phyloP scores from a whole-genome alignment of 1,140 invertebrate genomes.

The Tribolium madens region DNA sequence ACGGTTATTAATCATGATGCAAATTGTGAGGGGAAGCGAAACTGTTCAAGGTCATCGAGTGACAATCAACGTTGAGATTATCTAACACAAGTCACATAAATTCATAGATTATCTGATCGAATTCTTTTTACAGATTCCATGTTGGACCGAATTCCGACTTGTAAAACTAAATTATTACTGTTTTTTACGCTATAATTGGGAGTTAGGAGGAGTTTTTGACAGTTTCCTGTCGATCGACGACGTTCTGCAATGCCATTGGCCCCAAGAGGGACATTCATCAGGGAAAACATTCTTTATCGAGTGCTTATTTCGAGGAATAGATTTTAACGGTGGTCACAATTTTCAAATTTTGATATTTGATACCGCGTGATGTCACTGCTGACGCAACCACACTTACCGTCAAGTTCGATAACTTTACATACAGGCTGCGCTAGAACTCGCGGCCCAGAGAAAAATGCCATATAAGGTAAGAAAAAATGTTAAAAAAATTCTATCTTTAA shows the following conservation, averaged over 20 bases:
- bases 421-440: too few species aligned
- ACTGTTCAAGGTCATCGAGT: neutral
- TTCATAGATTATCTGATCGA: neutral
- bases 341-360: neutral
- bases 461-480: too few species aligned
- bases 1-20: slow-evolving; percentile 13
- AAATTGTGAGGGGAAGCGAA: neutral
- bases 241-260: neutral
- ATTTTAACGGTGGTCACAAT: neutral
- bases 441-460: too few species aligned
- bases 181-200: neutral
- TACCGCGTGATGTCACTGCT: neutral
- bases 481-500: too few species aligned
- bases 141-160: neutral
- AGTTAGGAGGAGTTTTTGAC: neutral
- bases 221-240: neutral
- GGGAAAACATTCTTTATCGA: neutral
- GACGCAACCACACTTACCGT: neutral
- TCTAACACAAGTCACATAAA: neutral
- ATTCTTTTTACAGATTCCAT: neutral
- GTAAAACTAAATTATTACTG: neutral
- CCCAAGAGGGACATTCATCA: neutral
- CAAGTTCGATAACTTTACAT: too few species aligned
- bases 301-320: neutral
- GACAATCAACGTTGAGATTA: neutral